Evolutionary conservation across 2,888 invertebrate genomes (phyloP).

Genomic region (Subacronicta megacephala): DNA sequence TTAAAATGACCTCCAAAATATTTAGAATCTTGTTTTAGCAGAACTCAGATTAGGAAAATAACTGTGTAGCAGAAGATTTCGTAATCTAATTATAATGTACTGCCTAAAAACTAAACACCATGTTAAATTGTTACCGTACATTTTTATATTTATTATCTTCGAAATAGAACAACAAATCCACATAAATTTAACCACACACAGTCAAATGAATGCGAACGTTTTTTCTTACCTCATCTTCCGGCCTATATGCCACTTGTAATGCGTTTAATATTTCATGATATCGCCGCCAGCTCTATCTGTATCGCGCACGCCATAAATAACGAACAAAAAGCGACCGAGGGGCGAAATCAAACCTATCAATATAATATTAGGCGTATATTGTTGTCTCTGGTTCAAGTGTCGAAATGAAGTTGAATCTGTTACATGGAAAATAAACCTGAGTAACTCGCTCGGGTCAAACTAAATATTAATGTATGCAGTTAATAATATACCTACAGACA

Average conservation of each 20-base stretch:
- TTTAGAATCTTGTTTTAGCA: too few species aligned
- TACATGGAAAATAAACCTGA: constrained; percentile 11
- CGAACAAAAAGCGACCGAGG: constrained; percentile 79
- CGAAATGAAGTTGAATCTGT: constrained; percentile 45
- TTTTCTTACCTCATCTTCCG: constrained; percentile 87
- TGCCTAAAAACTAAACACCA: too few species aligned
- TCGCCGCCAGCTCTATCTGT: constrained; percentile 84
- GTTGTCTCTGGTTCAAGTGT: constrained; percentile 63
- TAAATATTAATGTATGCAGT: too few species aligned
- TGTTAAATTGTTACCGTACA: too few species aligned
- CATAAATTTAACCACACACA: constrained; percentile 56
- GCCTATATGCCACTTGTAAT: constrained; percentile 88
- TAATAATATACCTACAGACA: too few species aligned
- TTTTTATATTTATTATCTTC: too few species aligned
- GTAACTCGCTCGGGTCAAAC: too few species aligned
- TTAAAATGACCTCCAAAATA: too few species aligned
- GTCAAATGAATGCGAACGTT: constrained; percentile 79
- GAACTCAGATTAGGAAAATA: too few species aligned
- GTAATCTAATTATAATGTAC: too few species aligned
- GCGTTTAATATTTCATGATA: constrained; percentile 90
- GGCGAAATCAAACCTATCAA: constrained; percentile 86
- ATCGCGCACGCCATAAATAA: constrained; percentile 86
- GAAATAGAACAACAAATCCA: constrained; percentile 57
- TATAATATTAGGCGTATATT: constrained; percentile 84
- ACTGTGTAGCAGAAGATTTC: too few species aligned